Conservation (phyloP, 2,888 invertebrate genomes). For the Aphodius granarius region DNA sequence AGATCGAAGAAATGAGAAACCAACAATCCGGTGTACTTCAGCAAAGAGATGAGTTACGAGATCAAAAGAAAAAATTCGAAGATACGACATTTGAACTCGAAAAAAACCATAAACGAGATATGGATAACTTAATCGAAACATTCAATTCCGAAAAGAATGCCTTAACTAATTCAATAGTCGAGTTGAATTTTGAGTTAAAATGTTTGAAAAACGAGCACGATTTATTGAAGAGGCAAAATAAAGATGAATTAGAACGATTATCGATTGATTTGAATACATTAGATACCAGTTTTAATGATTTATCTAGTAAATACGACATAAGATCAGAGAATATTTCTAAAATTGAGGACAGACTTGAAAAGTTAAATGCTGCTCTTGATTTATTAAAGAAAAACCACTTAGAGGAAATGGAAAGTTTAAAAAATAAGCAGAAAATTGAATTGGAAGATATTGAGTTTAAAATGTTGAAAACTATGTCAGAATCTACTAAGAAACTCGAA, state of each 20-base stretch:
- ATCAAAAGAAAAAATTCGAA: constrained; percentile 51
- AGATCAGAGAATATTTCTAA: constrained; percentile 5
- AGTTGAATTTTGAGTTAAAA: constrained; percentile 35
- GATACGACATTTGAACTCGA: constrained; percentile 53
- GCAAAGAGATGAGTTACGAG: constrained; percentile 50
- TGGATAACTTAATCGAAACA: constrained; percentile 49
- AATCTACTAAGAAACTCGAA: constrained; percentile 35
- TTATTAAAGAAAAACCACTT: constrained; percentile 28
- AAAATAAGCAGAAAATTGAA: constrained; percentile 42
- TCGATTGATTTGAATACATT: background rate
- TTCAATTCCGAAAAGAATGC: background rate
- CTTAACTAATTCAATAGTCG: background rate
- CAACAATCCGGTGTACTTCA: constrained; percentile 52
- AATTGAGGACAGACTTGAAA: background rate
- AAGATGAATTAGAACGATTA: constrained; percentile 29
- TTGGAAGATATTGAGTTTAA: constrained; percentile 46
- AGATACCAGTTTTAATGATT: background rate
- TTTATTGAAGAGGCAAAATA: constrained; percentile 8
- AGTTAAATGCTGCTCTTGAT: constrained; percentile 14
- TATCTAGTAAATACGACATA: background rate
- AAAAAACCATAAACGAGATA: constrained; percentile 48
- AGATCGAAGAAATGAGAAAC: constrained; percentile 57
- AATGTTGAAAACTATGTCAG: constrained; percentile 44
- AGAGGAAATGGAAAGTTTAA: constrained; percentile 40
- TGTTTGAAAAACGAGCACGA: constrained; percentile 50